Base-by-base conservation (phyloP, 35 echinoderm and acorn worm species). In the Heliocidaris erythrogramma region DNA sequence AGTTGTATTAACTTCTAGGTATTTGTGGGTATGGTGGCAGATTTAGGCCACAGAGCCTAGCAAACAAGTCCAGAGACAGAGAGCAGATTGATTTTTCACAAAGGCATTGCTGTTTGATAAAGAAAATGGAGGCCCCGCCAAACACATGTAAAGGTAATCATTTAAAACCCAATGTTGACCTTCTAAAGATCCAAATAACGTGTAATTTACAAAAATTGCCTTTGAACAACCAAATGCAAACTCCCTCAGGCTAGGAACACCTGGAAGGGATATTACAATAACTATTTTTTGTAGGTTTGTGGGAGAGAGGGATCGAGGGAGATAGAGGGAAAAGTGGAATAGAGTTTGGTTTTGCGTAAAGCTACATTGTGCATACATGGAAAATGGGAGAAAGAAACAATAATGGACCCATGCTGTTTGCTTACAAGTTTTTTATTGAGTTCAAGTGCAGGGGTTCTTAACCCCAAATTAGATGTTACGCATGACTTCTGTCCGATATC, bases 371-470 rank as follows among this genome's bases (percentile, higher is more conserved):
- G 65, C 65, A 56, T 78, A 27, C 17, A 78, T 21, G 8, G 27
- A n/a, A 78, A 78, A 78, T 78, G 65, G 18, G 65, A 78, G 35
- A 78, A 78, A 78, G 65, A 78, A 78, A 27, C 65, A 27, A 78
- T 78, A 78, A 21, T 5, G 65, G 17, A 78, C 65, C 65, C 65
- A n/a, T 78, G 65, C 65, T 78, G 65, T 78, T 78, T 29, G 65
- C 65, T 78, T 78, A 78, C 65, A 78, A 17, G 65, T 78, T 78
- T 78, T 27, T 7, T 21, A 78, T 78, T 27, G 17, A 78, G 65
- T 78, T 78, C 65, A 78, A 78, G n/a, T 27, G 65, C 65, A 78
- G 65, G 65, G 65, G 65, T 78, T 78, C 65, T 78, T 78, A 78
- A 78, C 65, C 65, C 27, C 65, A 78, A 78, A 78, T 78, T 78